Percentiles rank a stretch among this genome's conserved stretches.
Evolutionary conservation across 1,140 invertebrate species (phyloP).

Genomic region (Triops longicaudatus): DNA sequence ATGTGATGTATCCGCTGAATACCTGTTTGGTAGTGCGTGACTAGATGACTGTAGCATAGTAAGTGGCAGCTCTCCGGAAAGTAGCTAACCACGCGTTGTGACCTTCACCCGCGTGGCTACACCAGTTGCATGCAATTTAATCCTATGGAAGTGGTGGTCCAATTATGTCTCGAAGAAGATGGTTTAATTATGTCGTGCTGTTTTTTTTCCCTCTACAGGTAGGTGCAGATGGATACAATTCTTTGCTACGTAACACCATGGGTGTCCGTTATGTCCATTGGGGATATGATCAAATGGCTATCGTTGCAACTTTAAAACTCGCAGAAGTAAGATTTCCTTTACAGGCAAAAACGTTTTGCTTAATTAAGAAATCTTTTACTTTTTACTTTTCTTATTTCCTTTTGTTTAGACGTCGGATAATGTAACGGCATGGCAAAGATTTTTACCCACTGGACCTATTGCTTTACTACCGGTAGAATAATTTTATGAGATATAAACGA

Average conservation of each 20-base stretch:
- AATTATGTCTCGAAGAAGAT: too few species aligned
- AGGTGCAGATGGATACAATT: constrained; percentile 88
- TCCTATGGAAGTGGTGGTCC: too few species aligned
- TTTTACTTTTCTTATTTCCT: constrained; percentile 33
- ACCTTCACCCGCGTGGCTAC: neutral
- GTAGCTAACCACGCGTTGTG: neutral
- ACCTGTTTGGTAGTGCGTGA: neutral
- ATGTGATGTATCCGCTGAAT: neutral
- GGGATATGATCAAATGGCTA: constrained; percentile 78
- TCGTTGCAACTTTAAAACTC: constrained; percentile 80
- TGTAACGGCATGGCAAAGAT: constrained; percentile 88
- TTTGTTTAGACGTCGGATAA: constrained; percentile 58
- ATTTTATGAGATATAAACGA: neutral
- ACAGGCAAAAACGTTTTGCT: neutral
- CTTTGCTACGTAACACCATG: constrained; percentile 70
- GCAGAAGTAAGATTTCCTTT: constrained; percentile 49
- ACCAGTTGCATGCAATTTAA: too few species aligned
- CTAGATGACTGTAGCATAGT: neutral
- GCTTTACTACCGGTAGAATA: constrained; percentile 71
- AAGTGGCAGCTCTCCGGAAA: neutral
- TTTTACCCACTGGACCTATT: constrained; percentile 80
- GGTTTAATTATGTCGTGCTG: too few species aligned
- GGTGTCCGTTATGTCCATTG: constrained; percentile 61
- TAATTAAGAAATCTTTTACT: neutral
- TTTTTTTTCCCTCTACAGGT: constrained; percentile 47